Evolutionary conservation across 2,797 vertebrate genomes (phyloP), one percentile per base, ranked within the genome.

Genomic region (Manis javanica): DNA sequence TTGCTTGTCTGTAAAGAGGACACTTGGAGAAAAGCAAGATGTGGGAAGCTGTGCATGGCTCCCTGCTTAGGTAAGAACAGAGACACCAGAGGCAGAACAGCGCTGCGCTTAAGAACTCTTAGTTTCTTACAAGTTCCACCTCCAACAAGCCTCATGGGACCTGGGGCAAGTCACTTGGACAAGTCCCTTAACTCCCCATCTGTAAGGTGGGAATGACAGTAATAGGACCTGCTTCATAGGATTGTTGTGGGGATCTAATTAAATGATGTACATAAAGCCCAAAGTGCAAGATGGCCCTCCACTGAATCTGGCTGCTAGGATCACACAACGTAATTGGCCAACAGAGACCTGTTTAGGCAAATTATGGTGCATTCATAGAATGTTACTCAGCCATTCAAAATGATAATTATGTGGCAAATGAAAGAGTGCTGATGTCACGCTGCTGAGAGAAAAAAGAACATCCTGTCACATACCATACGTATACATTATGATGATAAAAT

Each of bases 381-480:
- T 59, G 93, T 42, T 64, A 87, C 55, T 21, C 29, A 53, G 71
- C 57, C 72, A 51, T 90, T 93, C 87, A 59, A 93, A 89, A 85
- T 26, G 31, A 31, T 59, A 82, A 64, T 55, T 91, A 49, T 10
- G 23, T 34, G 39, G 71, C 64, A 87, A 93, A 61, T 29, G 51
- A 90, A 82, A 78, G 49, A 42, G 61, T 39, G 51, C 53, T 42
- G 14, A 39, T 13, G 12, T 42, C 18, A 19, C 21, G 31, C 7
- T 64, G 26, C 64, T 31, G 26, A 53, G 63, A 78, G 82, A n/a
- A 85, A 87, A 94, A 75, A 82, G 39, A 59, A 51, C 21, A 49
- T 7, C 63, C 9, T 29, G 74, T 23, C 37, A 63, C 29, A 85
- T 8, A 23, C 18, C 12, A 15, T 3, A 8, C 6, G 7, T 24